Evolutionary conservation across 2,888 invertebrate species (phyloP), one percentile per base, ranked within the genome.

Genomic region (Eurytoma adleriae): DNA sequence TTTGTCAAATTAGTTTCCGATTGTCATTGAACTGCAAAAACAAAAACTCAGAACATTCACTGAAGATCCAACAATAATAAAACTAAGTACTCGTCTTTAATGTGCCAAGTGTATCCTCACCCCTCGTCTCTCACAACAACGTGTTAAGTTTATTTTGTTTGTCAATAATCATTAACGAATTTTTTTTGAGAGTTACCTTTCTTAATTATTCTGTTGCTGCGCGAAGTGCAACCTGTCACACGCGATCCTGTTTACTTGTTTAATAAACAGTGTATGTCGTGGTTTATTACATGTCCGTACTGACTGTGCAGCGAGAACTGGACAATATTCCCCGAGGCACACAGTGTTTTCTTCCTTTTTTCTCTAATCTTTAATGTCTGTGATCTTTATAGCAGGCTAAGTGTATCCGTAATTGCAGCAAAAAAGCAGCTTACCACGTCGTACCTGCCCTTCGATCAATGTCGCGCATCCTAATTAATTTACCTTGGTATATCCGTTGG

Each of bases 151-250:
- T 40, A 71, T 82, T 81, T 81, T 85, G 83, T 84, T 78, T 83
- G 83, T 85, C 84, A 85, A 84, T 85, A 81, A 83, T 83, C 82
- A 85, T 85, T 85, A 85, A 84, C 83, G 78, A 83, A 59, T 82
- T 73, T 73, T 62, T 81, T 69, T 79, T 79, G 59, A 40, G 40
- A 40, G 40, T 40, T 40, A 40, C 40, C 10, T 78, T 67, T 82
- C 78, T 70, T 78, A 27, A 14, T 13, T 3, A 40, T 27, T 54
- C 40, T 68, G 16, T 57, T 1, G 40, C 56, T 48, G 61, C 72
- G 59, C 59, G 68, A 67, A 27, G 52, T 7, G 40, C 7, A 14
- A 27, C 62, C n/a, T 24, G 52, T n/a, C 24, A 24, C 48, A 16
- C 54, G 27, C 56, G 56, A 56, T 54, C 66, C 54, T 50, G 52